Percentiles rank a stretch among this genome's conserved stretches.
Evolutionary conservation across 2,888 invertebrate species (phyloP).

Genomic region (Melieria omissa): DNA sequence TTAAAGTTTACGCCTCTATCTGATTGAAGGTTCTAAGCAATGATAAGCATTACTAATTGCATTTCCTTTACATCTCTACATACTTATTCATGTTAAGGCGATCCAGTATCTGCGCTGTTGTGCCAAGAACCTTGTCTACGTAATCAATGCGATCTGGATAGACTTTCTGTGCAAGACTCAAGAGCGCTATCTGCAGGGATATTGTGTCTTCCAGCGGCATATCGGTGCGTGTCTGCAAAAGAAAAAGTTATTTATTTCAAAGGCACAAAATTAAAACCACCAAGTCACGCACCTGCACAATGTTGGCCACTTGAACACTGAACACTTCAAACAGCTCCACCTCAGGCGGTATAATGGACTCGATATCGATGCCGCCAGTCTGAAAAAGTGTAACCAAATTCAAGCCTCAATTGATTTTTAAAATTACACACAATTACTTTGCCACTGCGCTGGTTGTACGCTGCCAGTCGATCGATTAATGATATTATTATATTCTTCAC

Average conservation of each 20-base stretch:
- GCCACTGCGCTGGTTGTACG: conserved; percentile 82
- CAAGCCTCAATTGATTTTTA: background rate
- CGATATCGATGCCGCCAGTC: conserved; percentile 67
- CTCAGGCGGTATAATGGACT: conserved; percentile 80
- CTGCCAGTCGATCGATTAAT: conserved; percentile 89
- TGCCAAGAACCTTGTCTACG: conserved; percentile 93
- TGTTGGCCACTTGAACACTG: conserved; percentile 95
- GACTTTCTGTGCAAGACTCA: conserved; percentile 95
- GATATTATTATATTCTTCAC: conserved; percentile 98
- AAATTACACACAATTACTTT: conserved; percentile 56
- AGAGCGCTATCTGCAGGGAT: conserved; percentile 91
- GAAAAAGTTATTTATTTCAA: background rate
- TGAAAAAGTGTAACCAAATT: conserved; percentile 34
- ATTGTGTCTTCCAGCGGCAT: conserved; percentile 97
- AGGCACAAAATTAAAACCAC: background rate
- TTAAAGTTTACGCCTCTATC: background rate
- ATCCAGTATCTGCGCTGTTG: conserved; percentile 90
- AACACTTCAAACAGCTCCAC: conserved; percentile 98
- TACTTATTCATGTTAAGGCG: conserved; percentile 87
- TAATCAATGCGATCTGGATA: conserved; percentile 95
- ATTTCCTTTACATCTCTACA: conserved; percentile 31
- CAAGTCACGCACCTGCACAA: conserved; percentile 80
- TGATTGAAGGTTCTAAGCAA: too few relatives aligned
- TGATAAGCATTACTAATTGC: background rate
- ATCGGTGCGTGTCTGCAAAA: conserved; percentile 82